Conservation (phyloP, 2,888 invertebrate genomes). For the Coecobrya sp. region DNA sequence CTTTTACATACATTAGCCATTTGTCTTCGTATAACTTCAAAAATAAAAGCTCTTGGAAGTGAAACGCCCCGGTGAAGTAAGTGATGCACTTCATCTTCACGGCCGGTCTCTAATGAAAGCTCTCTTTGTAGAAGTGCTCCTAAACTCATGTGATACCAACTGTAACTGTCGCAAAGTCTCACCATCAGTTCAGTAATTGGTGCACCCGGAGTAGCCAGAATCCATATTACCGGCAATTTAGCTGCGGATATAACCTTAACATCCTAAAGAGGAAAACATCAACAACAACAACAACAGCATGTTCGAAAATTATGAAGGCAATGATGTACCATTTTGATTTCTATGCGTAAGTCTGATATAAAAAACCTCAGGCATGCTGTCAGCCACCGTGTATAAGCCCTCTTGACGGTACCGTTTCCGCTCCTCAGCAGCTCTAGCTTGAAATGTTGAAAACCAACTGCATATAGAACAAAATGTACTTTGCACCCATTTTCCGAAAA, state of each 20-base stretch:
- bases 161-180: constrained; percentile 62
- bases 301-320: no score
- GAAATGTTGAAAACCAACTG: neutral
- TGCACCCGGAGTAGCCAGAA: constrained; percentile 62
- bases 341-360: neutral
- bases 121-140: constrained; percentile 72
- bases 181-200: constrained; percentile 58
- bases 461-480: neutral
- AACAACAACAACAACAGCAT: no score
- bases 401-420: constrained; percentile 56
- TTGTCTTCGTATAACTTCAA: constrained; percentile 67
- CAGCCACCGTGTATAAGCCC: constrained; percentile 63
- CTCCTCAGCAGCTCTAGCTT: neutral
- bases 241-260: constrained; percentile 13
- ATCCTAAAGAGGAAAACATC: constrained; percentile 48
- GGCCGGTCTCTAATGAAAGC: constrained; percentile 45
- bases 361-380: constrained; percentile 52
- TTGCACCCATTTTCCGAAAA: no score
- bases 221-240: constrained; percentile 69
- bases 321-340: no score
- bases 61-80: constrained; percentile 73
- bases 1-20: constrained; percentile 67
- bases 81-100: constrained; percentile 57
- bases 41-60: constrained; percentile 67
- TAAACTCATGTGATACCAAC: constrained; percentile 54